Conservation (phyloP, 2,888 invertebrate species). For the Pilophorus perplexus region DNA sequence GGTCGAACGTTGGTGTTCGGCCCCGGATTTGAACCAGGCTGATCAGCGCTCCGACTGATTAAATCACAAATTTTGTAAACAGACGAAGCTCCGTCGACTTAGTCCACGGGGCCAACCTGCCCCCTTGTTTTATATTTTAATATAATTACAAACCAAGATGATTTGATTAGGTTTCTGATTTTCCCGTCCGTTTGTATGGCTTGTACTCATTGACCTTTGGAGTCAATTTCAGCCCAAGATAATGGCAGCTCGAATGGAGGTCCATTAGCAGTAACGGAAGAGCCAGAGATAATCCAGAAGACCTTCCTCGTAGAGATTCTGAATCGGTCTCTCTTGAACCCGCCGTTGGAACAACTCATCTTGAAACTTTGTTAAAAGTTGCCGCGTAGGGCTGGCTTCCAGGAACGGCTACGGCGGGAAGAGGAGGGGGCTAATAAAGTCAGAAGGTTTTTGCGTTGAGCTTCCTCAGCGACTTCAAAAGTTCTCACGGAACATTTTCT, state of each 20-base stretch:
- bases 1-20: too few species aligned
- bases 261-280: slow-evolving; percentile 26
- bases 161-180: too few species aligned
- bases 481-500: background rate
- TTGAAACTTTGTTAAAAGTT: slow-evolving; percentile 24
- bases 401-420: too few species aligned
- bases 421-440: slow-evolving; percentile 9
- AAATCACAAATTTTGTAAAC: too few species aligned
- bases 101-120: too few species aligned
- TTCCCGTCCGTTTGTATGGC: too few species aligned
- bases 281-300: slow-evolving; percentile 24
- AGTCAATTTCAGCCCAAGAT: slow-evolving; percentile 9
- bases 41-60: too few species aligned
- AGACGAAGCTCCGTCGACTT: too few species aligned
- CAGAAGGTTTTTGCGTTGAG: slow-evolving; percentile 12
- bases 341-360: slow-evolving; percentile 17
- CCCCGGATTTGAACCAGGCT: too few species aligned
- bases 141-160: too few species aligned
- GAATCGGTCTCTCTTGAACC: slow-evolving; percentile 20
- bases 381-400: background rate
- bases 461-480: slow-evolving; percentile 4
- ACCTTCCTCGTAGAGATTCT: slow-evolving; percentile 3
- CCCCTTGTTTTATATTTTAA: too few species aligned
- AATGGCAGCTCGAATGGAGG: slow-evolving; percentile 18
- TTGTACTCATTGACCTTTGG: too few species aligned